These are phyloP conservation scores for Caretta caretta DNA, from an alignment of 2,113 vertebrate species.

Conservation along the genomic window DNA sequence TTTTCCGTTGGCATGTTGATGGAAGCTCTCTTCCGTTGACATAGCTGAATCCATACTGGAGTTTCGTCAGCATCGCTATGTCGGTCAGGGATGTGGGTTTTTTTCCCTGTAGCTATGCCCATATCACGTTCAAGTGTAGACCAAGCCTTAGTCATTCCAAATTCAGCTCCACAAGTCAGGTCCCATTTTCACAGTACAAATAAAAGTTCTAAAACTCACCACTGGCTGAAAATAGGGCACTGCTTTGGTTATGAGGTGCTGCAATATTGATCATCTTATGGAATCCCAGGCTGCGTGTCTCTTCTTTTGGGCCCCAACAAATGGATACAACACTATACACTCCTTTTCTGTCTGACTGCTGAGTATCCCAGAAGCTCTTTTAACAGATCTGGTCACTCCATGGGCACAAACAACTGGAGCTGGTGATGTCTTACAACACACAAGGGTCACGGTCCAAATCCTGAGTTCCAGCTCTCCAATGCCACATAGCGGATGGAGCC, in stretches of 20 bases:
- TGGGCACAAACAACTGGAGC: rapidly evolving
- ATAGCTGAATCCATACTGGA: too few relatives aligned
- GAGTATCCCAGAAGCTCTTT: neutral
- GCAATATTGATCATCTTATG: too few relatives aligned
- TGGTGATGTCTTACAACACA: neutral
- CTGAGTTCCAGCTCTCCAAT: neutral
- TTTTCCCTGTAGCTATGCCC: too few relatives aligned
- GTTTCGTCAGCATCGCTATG: too few relatives aligned
- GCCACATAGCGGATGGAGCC: neutral
- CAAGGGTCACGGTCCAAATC: neutral
- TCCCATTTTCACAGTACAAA: conserved; percentile 57
- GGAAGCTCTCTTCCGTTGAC: too few relatives aligned
- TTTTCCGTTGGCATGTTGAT: too few relatives aligned
- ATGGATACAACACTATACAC: too few relatives aligned
- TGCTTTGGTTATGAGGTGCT: too few relatives aligned
- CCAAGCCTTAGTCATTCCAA: conserved; percentile 24
- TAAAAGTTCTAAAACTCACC: conserved; percentile 51
- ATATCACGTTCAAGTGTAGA: too few relatives aligned
- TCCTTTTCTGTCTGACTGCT: rapidly evolving
- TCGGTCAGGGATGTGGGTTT: too few relatives aligned
- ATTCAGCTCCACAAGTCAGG: conserved; percentile 51
- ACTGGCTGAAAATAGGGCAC: too few relatives aligned
- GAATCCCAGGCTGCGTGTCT: neutral
- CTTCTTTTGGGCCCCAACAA: neutral
- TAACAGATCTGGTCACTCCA: neutral